phyloP scores from a whole-genome alignment of 2,113 vertebrate species.

The Hirundichthys speculiger region DNA sequence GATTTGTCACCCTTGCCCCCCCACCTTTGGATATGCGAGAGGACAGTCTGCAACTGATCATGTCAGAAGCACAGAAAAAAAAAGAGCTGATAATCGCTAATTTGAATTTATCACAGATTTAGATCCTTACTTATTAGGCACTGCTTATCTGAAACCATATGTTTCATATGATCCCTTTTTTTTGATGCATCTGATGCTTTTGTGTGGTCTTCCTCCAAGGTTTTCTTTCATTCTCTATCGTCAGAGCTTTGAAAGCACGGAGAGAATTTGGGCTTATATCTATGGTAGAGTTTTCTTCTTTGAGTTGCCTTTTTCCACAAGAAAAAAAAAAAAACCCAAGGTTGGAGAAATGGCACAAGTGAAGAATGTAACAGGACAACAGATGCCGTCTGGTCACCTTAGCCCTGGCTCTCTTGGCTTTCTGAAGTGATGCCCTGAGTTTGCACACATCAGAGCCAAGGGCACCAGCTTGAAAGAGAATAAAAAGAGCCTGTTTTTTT shows the following conservation, averaged over 20 bases:
- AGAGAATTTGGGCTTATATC: conserved; percentile 12
- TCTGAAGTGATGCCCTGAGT: conserved; percentile 38
- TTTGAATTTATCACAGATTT: neutral
- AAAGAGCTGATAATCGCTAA: neutral
- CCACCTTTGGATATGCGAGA: conserved; percentile 19
- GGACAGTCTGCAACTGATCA: neutral
- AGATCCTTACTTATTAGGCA: neutral
- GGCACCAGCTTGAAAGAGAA: conserved; percentile 40
- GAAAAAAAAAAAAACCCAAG: neutral
- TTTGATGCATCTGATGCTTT: neutral
- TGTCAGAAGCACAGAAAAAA: neutral
- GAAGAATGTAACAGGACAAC: conserved; percentile 41
- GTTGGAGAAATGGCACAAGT: neutral
- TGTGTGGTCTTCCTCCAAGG: neutral
- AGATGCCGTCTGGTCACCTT: conserved; percentile 50
- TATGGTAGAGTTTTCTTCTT: conserved; percentile 6
- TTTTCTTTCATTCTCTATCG: neutral
- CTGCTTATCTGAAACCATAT: neutral
- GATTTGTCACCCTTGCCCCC: conserved; percentile 29
- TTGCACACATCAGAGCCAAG: conserved; percentile 53
- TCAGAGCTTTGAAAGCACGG: neutral
- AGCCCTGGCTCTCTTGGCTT: conserved; percentile 25
- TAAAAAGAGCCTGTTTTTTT: neutral
- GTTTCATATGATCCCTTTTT: neutral
- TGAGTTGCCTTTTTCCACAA: conserved; percentile 6